These are phyloP conservation scores for Pinna nobilis DNA, from an alignment of 1,140 invertebrate species.

Conservation along the genomic window DNA sequence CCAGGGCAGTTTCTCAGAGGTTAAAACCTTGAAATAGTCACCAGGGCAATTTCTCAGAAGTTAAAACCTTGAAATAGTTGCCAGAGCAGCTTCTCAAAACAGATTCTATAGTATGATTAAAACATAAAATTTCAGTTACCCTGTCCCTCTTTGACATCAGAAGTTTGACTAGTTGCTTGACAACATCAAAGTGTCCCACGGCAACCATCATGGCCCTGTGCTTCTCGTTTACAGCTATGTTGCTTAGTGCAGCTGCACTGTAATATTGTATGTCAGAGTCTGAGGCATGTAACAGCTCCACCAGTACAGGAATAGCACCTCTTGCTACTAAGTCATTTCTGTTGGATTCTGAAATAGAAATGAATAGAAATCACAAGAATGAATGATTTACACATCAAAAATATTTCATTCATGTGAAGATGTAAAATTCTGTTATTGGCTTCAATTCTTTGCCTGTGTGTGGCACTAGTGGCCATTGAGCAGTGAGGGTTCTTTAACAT, in stretches of 20 bases:
- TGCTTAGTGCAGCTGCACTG: constrained; percentile 63
- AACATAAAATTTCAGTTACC: constrained; percentile 39
- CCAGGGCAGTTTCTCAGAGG: too few species aligned
- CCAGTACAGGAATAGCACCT: constrained; percentile 61
- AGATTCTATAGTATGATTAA: too few species aligned
- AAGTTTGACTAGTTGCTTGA: constrained; percentile 54
- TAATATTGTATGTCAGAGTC: constrained; percentile 65
- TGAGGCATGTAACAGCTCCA: constrained; percentile 48
- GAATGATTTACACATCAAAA: neutral
- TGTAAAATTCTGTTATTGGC: too few species aligned
- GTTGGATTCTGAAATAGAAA: constrained; percentile 55
- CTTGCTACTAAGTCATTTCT: constrained; percentile 58
- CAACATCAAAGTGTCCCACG: constrained; percentile 63
- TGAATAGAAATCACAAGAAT: neutral
- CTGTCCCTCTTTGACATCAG: constrained; percentile 52
- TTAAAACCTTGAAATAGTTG: too few species aligned
- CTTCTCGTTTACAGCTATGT: constrained; percentile 65
- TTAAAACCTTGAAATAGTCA: too few species aligned
- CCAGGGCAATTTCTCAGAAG: too few species aligned
- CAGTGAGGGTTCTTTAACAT: too few species aligned
- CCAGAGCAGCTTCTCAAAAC: neutral
- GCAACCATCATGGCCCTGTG: constrained; percentile 66
- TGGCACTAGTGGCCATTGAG: too few species aligned
- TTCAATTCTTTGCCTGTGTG: too few species aligned
- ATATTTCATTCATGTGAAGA: too few species aligned